These are phyloP conservation scores for Eunapius fragilis DNA, from an alignment of 37 sponge, comb jelly and placozoan genomes.

Conservation along the genomic window DNA sequence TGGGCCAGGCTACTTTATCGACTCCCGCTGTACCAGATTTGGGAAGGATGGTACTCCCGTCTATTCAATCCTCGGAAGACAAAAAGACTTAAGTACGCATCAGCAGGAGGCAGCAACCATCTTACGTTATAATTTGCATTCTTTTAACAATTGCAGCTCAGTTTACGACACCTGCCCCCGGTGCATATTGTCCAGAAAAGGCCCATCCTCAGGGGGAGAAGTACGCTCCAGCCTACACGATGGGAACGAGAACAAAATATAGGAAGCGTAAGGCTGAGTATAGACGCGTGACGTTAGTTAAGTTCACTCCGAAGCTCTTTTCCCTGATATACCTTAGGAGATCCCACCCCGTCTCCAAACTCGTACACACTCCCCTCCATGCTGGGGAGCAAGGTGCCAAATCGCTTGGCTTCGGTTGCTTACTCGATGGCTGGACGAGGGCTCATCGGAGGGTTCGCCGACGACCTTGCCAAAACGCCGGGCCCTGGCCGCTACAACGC, in stretches of 20 bases:
- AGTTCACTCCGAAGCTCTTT: too few relatives aligned
- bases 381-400: constrained; percentile 89
- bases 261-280: constrained; percentile 68
- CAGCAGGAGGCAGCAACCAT: too few relatives aligned
- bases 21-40: constrained; percentile 73
- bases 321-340: too few relatives aligned
- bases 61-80: constrained; percentile 96
- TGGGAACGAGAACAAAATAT: constrained; percentile 87
- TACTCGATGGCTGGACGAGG: constrained; percentile 89
- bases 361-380: constrained; percentile 92
- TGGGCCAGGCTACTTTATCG: constrained; percentile 92
- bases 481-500: constrained; percentile 94
- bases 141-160: constrained; percentile 33
- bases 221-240: constrained; percentile 95
- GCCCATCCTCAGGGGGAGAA: constrained; percentile 93
- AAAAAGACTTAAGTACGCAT: constrained; percentile 80
- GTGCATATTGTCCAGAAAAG: constrained; percentile 90
- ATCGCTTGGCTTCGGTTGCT: constrained; percentile 74
- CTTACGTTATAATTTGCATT: background rate
- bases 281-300: too few relatives aligned
- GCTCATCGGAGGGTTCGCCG: constrained; percentile 84
- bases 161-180: constrained; percentile 95
- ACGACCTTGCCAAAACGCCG: constrained; percentile 95
- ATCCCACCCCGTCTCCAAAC: constrained; percentile 90
- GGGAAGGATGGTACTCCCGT: constrained; percentile 90